These are phyloP conservation scores for Halichondria panicea DNA, from an alignment of 37 sponge, comb jelly and placozoan species.

Conservation along the genomic window DNA sequence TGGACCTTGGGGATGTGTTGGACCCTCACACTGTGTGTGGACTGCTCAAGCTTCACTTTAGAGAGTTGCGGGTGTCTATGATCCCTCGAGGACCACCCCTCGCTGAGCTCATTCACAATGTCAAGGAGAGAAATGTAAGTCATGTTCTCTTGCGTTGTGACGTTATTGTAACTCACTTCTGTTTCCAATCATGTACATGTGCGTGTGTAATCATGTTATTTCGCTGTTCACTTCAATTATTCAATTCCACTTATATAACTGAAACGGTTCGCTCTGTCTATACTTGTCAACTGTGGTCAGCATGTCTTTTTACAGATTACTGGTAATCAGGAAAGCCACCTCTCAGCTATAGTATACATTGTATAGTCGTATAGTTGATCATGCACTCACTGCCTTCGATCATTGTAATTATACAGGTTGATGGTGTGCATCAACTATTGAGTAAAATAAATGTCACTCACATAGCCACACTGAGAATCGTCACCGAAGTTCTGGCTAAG, in stretches of 20 bases:
- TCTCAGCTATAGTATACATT: neutral
- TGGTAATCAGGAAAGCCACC: neutral
- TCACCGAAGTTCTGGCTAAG: conserved; percentile 44
- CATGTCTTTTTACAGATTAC: neutral
- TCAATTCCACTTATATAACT: neutral
- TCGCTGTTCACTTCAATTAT: too few species aligned
- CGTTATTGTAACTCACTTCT: too few species aligned
- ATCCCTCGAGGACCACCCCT: conserved; percentile 52
- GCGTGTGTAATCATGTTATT: too few species aligned
- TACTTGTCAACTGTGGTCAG: neutral
- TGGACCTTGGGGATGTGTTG: conserved; percentile 53
- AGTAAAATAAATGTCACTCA: conserved; percentile 1
- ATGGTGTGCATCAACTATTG: conserved; percentile 14
- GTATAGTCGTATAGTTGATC: too few species aligned
- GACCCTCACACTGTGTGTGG: conserved; percentile 86
- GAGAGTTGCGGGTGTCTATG: conserved; percentile 59
- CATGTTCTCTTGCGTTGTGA: neutral
- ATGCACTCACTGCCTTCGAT: too few species aligned
- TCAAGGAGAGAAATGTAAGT: conserved; percentile 53
- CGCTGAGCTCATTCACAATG: conserved; percentile 18
- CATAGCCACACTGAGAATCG: conserved; percentile 34
- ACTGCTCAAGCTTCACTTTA: conserved; percentile 80
- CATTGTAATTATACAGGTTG: conserved; percentile 10
- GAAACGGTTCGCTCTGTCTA: neutral
- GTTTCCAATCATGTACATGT: too few species aligned